Conservation (phyloP, 2,888 invertebrate species). For the Orthonychiurus folsomi region DNA sequence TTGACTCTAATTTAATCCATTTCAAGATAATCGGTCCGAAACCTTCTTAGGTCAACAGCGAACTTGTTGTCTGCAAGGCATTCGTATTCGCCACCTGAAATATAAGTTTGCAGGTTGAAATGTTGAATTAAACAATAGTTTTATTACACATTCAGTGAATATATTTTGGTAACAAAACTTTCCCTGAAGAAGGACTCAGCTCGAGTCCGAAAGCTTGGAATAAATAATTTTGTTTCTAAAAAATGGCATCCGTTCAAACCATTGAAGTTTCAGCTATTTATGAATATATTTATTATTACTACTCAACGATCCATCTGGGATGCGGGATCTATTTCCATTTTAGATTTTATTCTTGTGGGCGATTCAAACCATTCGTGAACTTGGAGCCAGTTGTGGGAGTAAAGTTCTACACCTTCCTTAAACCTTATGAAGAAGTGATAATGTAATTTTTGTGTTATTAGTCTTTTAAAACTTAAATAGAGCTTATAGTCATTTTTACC, state of each 20-base stretch:
- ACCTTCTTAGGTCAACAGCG: constrained; percentile 57
- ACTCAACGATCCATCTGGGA: constrained; percentile 47
- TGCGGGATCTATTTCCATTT: constrained; percentile 65
- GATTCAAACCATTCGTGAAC: constrained; percentile 60
- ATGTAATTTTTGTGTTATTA: neutral
- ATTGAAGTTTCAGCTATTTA: no score
- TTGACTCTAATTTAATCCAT: constrained; percentile 30
- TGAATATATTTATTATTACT: neutral
- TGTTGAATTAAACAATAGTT: no score
- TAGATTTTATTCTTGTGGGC: constrained; percentile 58
- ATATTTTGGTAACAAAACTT: no score
- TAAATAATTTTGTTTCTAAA: no score
- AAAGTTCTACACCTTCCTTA: constrained; percentile 67
- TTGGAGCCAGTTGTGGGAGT: constrained; percentile 59
- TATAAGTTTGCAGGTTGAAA: no score
- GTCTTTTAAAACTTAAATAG: neutral
- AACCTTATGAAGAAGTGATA: no score
- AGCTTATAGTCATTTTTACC: constrained; percentile 46
- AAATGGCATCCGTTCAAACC: no score
- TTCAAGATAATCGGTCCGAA: constrained; percentile 52
- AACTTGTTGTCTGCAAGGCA: constrained; percentile 65
- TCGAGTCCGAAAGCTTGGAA: no score
- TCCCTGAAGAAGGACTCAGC: no score
- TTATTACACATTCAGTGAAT: no score
- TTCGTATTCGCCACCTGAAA: constrained; percentile 63